Conservation (phyloP, 2,888 invertebrate genomes). For the Drosophila antonietae region DNA sequence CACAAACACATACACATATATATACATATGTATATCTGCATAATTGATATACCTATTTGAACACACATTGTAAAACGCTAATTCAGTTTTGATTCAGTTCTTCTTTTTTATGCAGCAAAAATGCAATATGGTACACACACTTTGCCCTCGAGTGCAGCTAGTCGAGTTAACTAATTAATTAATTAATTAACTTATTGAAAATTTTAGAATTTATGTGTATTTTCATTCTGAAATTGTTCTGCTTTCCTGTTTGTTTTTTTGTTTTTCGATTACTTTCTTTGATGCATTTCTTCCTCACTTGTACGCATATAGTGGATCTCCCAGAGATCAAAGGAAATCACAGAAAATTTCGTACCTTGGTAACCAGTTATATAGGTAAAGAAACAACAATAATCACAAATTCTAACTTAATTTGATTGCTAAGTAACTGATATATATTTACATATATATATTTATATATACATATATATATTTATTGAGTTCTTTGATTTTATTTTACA, state of each 20-base stretch:
- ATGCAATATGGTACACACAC: conserved; percentile 75
- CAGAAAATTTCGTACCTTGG: conserved; percentile 99
- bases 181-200: conserved; percentile 2
- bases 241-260: conserved; percentile 61
- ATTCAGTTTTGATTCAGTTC: conserved; percentile 53
- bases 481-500: conserved; percentile 24
- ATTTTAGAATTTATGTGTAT: conserved; percentile 6
- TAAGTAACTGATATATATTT: conserved; percentile 6
- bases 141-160: conserved; percentile 22
- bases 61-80: conserved; percentile 53
- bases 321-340: conserved; percentile 99
- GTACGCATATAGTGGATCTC: conserved; percentile 94
- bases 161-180: conserved; percentile 24
- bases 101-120: conserved; percentile 50
- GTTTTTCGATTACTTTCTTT: conserved; percentile 65
- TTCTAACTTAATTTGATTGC: not conserved
- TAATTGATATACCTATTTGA: not conserved
- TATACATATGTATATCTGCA: not conserved
- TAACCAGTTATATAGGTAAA: conserved; percentile 99
- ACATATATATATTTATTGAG: conserved; percentile 10
- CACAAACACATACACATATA: conserved; percentile 8
- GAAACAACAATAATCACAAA: conserved; percentile 36
- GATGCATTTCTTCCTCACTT: conserved; percentile 79
- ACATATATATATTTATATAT: conserved; percentile 3
- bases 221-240: conserved; percentile 18